phyloP scores from a whole-genome alignment of 2,888 invertebrate species.

The Apotomis turbidana region DNA sequence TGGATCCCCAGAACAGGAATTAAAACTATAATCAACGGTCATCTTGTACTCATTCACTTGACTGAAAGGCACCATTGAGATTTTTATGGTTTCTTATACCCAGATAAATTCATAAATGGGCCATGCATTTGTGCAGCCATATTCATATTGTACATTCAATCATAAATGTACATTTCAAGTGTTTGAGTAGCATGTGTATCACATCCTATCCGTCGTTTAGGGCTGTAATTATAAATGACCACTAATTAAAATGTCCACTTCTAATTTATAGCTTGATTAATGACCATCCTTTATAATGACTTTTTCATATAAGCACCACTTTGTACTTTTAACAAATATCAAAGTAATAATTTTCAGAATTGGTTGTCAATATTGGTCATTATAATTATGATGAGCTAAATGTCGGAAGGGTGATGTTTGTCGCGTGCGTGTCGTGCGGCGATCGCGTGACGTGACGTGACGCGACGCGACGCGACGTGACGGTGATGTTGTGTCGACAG shows the following conservation, averaged over 20 bases:
- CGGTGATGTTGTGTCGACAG: slow-evolving; percentile 4
- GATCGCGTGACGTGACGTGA: background rate
- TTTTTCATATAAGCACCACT: too few relatives aligned
- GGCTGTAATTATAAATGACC: background rate
- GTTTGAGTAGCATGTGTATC: background rate
- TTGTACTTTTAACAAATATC: too few relatives aligned
- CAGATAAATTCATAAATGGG: too few relatives aligned
- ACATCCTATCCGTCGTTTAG: background rate
- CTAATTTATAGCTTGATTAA: background rate
- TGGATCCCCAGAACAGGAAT: background rate
- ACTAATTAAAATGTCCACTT: background rate
- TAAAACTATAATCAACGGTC: background rate
- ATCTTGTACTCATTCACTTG: background rate
- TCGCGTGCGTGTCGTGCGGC: background rate
- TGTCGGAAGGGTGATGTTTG: background rate
- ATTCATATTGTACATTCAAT: background rate
- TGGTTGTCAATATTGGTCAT: too few relatives aligned
- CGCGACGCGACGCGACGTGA: background rate
- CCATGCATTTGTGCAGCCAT: background rate
- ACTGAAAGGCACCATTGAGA: background rate
- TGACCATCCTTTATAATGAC: background rate
- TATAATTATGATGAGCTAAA: too few relatives aligned
- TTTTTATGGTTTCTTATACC: too few relatives aligned
- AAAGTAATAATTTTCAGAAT: too few relatives aligned
- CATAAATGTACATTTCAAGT: too few relatives aligned